Base-by-base conservation (phyloP, 2,888 invertebrate genomes). In the Drosophila barbarae region DNA sequence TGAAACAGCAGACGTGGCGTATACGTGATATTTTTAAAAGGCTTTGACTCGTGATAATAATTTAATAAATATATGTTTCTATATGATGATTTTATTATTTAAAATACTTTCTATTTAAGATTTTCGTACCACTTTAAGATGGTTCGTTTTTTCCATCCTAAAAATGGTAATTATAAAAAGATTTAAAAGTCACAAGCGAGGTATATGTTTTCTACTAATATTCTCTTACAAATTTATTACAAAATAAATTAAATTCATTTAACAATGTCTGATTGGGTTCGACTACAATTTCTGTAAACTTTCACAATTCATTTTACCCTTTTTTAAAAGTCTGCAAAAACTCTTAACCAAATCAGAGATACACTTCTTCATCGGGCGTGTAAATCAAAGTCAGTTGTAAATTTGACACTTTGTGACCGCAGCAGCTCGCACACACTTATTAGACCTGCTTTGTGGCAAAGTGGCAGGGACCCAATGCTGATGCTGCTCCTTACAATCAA, bases 401-500 rank as follows among this genome's bases (percentile, higher is more conserved):
- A 71, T 71, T 71, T 71, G 70, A 71, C 70, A 70, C 52, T 64
- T 44, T 71, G 71, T 64, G 63, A 71, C 64, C 51, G 64, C 67
- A 56, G 41, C 38, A 54, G 52, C 26, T 23, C 39, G 26, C 32
- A 32, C 59, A 59, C 59, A 60, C 59, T 60, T 60, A 60, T 60
- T 60, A 60, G 59, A 59, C 59, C 59, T 34, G 59, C 60, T 60
- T 59, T 60, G 59, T 60, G 57, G 26, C 36, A 57, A 56, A 56
- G 36, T 38, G 36, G 35, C 34, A 49, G 30, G 55, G 38, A 44
- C 23, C 55, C 44, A 59, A 18, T 68, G 67, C 58, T 67, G 59
- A 69, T 69, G 67, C 59, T 49, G 68, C 69, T 68, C 52, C 70
- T 65, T 60, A 70, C 82, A 84, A 82, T 81, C 81, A 84, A 84